Evolutionary conservation across 2,888 invertebrate genomes (phyloP).

Genomic region (Drosophila paramelanica): DNA sequence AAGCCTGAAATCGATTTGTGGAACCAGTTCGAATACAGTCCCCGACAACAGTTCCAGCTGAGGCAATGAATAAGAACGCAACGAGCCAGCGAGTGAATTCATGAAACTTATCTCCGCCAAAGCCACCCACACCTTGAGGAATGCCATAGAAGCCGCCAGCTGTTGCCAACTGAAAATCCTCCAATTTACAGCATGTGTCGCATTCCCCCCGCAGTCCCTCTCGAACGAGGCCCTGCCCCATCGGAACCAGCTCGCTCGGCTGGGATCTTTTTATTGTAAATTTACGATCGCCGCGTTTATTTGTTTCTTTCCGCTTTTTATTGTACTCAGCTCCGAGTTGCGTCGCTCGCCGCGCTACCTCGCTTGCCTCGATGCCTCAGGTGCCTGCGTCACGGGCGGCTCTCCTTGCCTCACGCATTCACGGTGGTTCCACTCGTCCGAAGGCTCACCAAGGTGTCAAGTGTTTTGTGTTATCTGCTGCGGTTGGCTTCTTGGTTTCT

Average conservation of each 20-base stretch:
- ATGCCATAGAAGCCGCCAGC: constrained; percentile 46
- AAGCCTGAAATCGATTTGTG: constrained; percentile 82
- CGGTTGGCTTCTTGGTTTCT: constrained; percentile 68
- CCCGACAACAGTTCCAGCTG: constrained; percentile 11
- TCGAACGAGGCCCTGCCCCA: not conserved
- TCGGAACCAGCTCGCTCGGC: constrained; percentile 3
- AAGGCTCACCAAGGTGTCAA: constrained; percentile 71
- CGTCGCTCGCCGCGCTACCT: constrained; percentile 8
- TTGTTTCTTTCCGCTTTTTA: constrained; percentile 52
- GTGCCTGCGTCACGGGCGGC: constrained; percentile 22
- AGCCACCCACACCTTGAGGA: constrained; percentile 41
- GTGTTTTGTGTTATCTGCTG: constrained; percentile 69
- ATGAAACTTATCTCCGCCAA: constrained; percentile 1
- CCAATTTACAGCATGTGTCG: constrained; percentile 65
- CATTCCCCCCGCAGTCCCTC: constrained; percentile 1
- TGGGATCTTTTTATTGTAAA: constrained; percentile 58
- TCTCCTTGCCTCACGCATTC: constrained; percentile 48
- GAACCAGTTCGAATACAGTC: constrained; percentile 22
- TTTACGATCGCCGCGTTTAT: constrained; percentile 70
- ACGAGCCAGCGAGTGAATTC: constrained; percentile 16
- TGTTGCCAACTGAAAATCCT: constrained; percentile 75
- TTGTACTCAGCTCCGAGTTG: constrained; percentile 27
- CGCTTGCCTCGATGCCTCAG: constrained; percentile 13
- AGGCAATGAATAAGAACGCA: constrained; percentile 54
- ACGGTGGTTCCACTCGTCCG: constrained; percentile 12